Evolutionary conservation across 2,888 invertebrate genomes (phyloP), one percentile per base, ranked within the genome.

Genomic region (Dicycla oo): DNA sequence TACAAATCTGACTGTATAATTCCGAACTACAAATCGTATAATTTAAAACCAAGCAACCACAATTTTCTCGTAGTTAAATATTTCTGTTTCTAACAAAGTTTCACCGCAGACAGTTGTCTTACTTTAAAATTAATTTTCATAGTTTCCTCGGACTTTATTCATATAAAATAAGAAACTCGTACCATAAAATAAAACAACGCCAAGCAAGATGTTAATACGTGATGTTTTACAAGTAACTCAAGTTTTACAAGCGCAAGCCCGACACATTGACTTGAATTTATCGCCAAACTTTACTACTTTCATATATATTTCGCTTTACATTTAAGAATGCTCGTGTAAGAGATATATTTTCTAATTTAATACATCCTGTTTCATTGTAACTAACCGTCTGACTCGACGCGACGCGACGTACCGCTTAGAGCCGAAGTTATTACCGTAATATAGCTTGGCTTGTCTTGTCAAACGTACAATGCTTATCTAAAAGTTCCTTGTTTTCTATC

Each of bases 401-500:
- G 89, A 88, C 90, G 78, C 87, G 88, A 86, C 90, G 90, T 90
- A 91, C 89, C 89, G 90, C 88, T 88, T 83, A 84, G 82, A 89
- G 88, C 84, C 87, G 85, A 91, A 92, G 89, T 94, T 94, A 95
- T 95, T 92, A 92, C 93, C 91, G 90, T 92, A 91, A 92, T 93
- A 91, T 91, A 92, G 86, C 90, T 85, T 86, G 88, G 87, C 90
- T 88, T 89, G 91, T 91, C 88, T 87, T 86, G 86, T 84, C 83
- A 83, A 78, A 85, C 84, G 87, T 89, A 92, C 91, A 92, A 91
- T 92, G 93, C 93, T 94, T 95, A 94, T 95, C 94, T 95, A 94
- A 94, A 93, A 94, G 89, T 91, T 93, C 88, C 91, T 94, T 92
- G 93, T 94, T 93, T 93, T 92, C 93, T 94, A 88, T 93, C 89